These are phyloP conservation scores for Teleogryllus oceanicus DNA, from an alignment of 2,888 invertebrate genomes.

Conservation along the genomic window DNA sequence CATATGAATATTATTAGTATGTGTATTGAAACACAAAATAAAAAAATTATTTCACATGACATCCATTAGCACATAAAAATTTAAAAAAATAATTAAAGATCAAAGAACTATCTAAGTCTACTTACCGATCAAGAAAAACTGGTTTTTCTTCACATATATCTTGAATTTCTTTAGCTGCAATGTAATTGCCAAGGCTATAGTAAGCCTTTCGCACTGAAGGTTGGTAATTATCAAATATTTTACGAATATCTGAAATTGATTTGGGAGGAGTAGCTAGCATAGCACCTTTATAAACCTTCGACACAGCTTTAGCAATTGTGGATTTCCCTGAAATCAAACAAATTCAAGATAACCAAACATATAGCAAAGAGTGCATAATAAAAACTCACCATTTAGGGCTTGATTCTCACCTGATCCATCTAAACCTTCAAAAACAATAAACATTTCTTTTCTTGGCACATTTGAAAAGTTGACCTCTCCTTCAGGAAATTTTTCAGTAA, in stretches of 20 bases:
- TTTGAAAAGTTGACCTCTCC: constrained; percentile 28
- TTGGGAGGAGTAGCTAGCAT: constrained; percentile 48
- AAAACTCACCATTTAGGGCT: background rate
- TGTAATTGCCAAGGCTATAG: constrained; percentile 51
- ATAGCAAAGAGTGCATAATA: no score
- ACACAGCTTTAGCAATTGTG: constrained; percentile 44
- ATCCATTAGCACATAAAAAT: no score
- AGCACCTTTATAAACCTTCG: constrained; percentile 44
- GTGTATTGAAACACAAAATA: no score
- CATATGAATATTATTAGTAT: no score
- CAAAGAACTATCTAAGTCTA: no score
- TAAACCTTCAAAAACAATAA: constrained; percentile 51
- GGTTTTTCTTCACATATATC: constrained; percentile 43
- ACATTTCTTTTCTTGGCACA: constrained; percentile 43
- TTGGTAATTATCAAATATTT: constrained; percentile 45
- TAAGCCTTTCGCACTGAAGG: constrained; percentile 46
- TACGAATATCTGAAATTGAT: constrained; percentile 44
- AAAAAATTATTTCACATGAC: no score
- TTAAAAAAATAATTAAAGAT: no score
- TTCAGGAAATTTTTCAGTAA: constrained; percentile 39
- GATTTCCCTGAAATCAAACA: constrained; percentile 47
- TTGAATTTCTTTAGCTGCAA: constrained; percentile 47
- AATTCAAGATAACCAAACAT: background rate
- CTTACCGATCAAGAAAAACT: constrained; percentile 50
- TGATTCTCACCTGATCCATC: constrained; percentile 48